Conservation (phyloP, 92 coral and sea anemone genomes). For the Bergia puertoricense region DNA sequence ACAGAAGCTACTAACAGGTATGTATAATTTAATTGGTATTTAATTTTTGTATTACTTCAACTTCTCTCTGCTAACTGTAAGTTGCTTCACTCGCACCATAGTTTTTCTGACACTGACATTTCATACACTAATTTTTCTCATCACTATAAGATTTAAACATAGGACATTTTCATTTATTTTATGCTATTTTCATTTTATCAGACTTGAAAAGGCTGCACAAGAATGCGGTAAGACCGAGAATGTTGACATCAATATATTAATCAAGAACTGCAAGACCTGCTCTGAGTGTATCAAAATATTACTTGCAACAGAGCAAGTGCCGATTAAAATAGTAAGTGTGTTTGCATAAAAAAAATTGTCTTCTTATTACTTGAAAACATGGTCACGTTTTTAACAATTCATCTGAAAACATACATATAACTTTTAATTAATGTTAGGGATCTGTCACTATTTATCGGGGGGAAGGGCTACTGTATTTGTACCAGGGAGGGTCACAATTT, state of each 20-base stretch:
- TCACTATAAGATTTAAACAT: no score
- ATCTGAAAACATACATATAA: no score
- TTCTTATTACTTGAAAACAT: no score
- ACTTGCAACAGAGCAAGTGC: slow-evolving; percentile 69
- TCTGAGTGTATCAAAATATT: slow-evolving; percentile 67
- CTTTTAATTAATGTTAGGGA: no score
- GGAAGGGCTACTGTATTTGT: no score
- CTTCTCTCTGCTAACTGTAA: slow-evolving; percentile 34
- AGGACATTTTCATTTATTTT: no score
- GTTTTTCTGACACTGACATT: neutral
- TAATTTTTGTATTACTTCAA: neutral
- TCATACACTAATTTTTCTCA: no score
- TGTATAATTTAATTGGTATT: neutral
- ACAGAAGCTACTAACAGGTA: slow-evolving; percentile 41
- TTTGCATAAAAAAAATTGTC: no score
- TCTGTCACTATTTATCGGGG: no score
- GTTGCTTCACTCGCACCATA: neutral
- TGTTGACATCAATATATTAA: slow-evolving; percentile 80
- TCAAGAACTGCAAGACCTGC: slow-evolving; percentile 71
- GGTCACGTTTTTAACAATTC: no score
- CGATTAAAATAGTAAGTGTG: slow-evolving; percentile 65
- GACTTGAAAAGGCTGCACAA: slow-evolving; percentile 88
- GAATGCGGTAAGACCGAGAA: slow-evolving; percentile 83
- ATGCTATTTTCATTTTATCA: slow-evolving; percentile 13
- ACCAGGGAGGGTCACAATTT: no score